Evolutionary conservation across 2,797 vertebrate species (phyloP).

Genomic region (Tragelaphus oryx): DNA sequence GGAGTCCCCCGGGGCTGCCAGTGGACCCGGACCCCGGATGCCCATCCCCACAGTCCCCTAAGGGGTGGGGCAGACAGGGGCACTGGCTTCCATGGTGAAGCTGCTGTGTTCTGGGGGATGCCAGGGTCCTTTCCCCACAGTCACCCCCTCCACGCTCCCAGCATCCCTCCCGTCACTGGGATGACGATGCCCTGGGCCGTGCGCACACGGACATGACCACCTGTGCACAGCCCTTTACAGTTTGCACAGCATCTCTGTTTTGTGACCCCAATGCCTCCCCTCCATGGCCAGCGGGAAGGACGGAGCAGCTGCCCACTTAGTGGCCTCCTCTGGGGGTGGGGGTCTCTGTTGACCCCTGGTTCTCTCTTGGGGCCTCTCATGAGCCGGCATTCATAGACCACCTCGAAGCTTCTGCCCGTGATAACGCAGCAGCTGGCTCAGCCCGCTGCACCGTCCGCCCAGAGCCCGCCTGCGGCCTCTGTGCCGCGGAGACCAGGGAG

Average conservation of each 20-base stretch:
- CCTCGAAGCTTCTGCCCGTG: not conserved
- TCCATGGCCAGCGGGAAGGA: accelerated
- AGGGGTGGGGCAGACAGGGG: not conserved
- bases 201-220: accelerated
- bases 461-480: not conserved
- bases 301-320: not conserved
- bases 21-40: accelerated
- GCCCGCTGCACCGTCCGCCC: not conserved
- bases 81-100: not conserved
- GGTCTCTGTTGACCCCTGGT: accelerated
- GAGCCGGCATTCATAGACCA: not conserved
- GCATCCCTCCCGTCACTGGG: not conserved
- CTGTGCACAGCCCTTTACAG: accelerated
- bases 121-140: not conserved
- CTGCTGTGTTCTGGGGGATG: not conserved
- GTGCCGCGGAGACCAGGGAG: not conserved
- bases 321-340: not conserved
- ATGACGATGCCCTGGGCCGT: accelerated
- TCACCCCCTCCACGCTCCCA: not conserved
- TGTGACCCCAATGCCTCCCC: accelerated
- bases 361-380: not conserved
- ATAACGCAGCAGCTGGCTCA: not conserved
- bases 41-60: accelerated
- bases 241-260: accelerated
- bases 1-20: not conserved